Base-by-base conservation (phyloP, 2,113 vertebrate genomes). In the Melanerpes aurifrons region DNA sequence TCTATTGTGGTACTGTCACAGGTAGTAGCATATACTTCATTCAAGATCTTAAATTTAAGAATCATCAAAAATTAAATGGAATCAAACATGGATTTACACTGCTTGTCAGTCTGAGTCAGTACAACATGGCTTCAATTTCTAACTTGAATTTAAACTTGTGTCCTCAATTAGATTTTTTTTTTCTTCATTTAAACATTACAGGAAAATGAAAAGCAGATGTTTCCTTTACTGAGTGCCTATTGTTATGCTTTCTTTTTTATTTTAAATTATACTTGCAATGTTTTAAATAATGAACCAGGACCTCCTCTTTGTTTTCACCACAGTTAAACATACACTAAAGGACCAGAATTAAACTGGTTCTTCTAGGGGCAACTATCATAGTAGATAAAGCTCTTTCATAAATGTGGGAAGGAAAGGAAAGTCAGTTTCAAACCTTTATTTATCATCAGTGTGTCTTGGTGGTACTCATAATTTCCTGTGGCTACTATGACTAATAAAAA, bases 151-250 rank as follows among this genome's bases (percentile, higher is more conserved):
- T 91, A 88, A 93, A 92, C 50, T 75, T 95, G 87, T 88, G 58
- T 95, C 35, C 80, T 86, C 80, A 75, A 78, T 86, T 88, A 69
- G 16, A 50, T 87, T 93, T 71, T 88, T 93, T 93, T 93, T 93
- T 95, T 90, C 62, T 95, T 90, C 80, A 76, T 73, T 88, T 91
- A 79, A 91, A 77, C 40, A 20, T 26, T 66, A 11, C 59, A 93
- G 90, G 87, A 88, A 95, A 93, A 94, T 86, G 14, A 87, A 85
- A 95, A 86, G 29, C 95, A 90, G 82, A 76, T 95, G 93, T 94
- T 94, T 95, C 85, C 66, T 94, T 91, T 68, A 50, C 47, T 80
- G 18, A 86, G 62, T 20, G 76, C n/a, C 91, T 83, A 85, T 86
- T 93, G 79, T 87, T 81, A 50, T n/a, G 18, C 12, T 89, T 70